These are phyloP conservation scores for Mola mola DNA, from an alignment of 2,113 vertebrate species.

Conservation along the genomic window DNA sequence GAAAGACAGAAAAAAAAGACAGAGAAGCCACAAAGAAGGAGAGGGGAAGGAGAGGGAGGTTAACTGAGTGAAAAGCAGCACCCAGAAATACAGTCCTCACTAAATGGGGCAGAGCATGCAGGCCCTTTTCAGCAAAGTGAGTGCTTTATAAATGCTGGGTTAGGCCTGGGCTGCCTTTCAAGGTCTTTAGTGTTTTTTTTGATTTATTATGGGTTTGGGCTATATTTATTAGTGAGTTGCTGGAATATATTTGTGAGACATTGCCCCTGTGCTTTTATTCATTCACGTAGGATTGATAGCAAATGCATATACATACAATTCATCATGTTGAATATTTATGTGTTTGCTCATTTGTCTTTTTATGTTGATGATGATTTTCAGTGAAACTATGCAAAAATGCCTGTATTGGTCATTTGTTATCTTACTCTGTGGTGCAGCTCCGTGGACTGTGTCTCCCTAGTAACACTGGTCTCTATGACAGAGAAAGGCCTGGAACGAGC, in stretches of 20 bases:
- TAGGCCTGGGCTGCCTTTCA: slow-evolving; percentile 66
- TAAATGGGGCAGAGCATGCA: slow-evolving; percentile 66
- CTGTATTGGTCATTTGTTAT: slow-evolving; percentile 44
- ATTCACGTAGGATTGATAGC: slow-evolving; percentile 5
- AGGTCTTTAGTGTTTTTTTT: slow-evolving; percentile 61
- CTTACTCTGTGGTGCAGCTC: slow-evolving; percentile 78
- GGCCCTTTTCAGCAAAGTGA: slow-evolving; percentile 67
- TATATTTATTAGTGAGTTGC: slow-evolving; percentile 72
- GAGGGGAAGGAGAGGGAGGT: slow-evolving; percentile 15
- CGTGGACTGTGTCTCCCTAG: slow-evolving; percentile 70
- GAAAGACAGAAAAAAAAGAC: slow-evolving; percentile 31
- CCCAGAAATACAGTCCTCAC: slow-evolving; percentile 62
- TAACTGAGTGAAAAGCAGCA: slow-evolving; percentile 48
- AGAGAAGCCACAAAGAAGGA: slow-evolving; percentile 38
- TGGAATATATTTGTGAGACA: slow-evolving; percentile 40
- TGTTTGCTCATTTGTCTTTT: slow-evolving; percentile 1
- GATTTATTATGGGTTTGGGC: slow-evolving; percentile 69
- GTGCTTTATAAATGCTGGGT: slow-evolving; percentile 66
- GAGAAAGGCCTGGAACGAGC: slow-evolving; percentile 73
- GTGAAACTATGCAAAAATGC: slow-evolving; percentile 34
- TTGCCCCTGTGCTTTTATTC: slow-evolving; percentile 33
- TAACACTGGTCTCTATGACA: slow-evolving; percentile 77
- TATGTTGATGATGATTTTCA: slow-evolving; percentile 9
- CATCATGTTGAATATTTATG: slow-evolving; percentile 4
- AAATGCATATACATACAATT: not conserved